A percentile compares a stretch with the other conserved stretches of the same genome.
Evolutionary conservation across 2,888 invertebrate genomes (phyloP).

Genomic region (Argynnis bischoffii): DNA sequence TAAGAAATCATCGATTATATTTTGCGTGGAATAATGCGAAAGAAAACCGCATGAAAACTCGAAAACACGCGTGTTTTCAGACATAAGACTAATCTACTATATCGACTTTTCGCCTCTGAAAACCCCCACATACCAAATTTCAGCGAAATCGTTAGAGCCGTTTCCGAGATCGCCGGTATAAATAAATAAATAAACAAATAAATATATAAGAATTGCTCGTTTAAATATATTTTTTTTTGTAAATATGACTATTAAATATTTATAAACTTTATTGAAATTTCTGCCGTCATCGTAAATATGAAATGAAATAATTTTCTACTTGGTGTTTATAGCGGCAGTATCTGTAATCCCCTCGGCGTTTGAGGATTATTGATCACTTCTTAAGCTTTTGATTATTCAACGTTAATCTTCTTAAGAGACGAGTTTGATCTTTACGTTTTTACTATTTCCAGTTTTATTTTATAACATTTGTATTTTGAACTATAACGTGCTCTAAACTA

Average conservation of each 20-base stretch:
- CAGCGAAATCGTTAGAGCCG: no score
- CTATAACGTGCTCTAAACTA: neutral
- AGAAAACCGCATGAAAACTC: no score
- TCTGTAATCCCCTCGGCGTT: constrained; percentile 25
- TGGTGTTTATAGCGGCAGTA: constrained; percentile 11
- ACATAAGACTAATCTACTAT: no score
- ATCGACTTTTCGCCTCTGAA: no score
- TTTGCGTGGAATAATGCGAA: no score
- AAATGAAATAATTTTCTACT: constrained; percentile 1
- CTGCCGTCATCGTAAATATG: constrained; percentile 2
- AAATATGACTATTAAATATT: neutral
- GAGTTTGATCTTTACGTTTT: constrained; percentile 5
- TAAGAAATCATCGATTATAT: no score
- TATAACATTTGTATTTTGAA: no score
- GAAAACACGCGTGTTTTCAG: no score
- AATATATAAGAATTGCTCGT: no score
- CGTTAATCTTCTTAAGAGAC: constrained; percentile 8
- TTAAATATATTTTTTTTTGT: constrained; percentile 6
- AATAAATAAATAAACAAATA: no score
- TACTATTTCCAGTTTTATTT: neutral
- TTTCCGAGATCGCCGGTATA: no score
- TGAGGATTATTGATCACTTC: constrained; percentile 21
- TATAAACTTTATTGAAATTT: neutral
- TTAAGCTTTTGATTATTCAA: constrained; percentile 23
- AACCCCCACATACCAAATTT: no score